Conservation (phyloP, 2,888 invertebrate species). For the Acleris cristana region DNA sequence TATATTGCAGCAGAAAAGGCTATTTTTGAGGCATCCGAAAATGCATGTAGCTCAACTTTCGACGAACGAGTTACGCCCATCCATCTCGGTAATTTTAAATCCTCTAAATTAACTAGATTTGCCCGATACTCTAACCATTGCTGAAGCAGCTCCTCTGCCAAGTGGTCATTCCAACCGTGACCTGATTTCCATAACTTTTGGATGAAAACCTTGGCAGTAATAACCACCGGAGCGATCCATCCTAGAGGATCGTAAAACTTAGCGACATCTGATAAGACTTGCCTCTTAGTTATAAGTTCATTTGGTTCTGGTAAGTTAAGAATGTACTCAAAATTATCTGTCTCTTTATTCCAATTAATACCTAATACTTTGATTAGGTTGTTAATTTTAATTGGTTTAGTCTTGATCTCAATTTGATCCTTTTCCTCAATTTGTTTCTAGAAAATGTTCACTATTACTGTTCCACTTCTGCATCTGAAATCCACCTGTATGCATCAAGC, state of each 20-base stretch:
- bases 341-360: conserved; percentile 43
- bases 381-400: conserved; percentile 33
- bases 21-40: conserved; percentile 40
- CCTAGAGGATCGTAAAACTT: conserved; percentile 47
- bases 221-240: conserved; percentile 34
- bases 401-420: conserved; percentile 6
- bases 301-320: conserved; percentile 32
- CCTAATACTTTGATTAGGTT: conserved; percentile 43
- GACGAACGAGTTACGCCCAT: conserved; percentile 1
- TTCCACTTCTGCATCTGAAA: conserved; percentile 43
- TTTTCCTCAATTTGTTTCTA: not conserved
- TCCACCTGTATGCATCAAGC: conserved; percentile 40
- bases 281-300: conserved; percentile 40
- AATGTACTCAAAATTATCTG: conserved; percentile 42
- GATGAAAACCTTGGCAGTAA: not conserved
- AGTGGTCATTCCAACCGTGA: not conserved
- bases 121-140: conserved; percentile 10
- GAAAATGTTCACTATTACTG: conserved; percentile 33
- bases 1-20: too few species aligned
- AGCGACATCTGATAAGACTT: conserved; percentile 43
- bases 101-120: not conserved
- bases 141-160: conserved; percentile 1
- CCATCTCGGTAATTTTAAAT: conserved; percentile 40
- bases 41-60: conserved; percentile 39
- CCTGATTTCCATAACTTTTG: conserved; percentile 3